These are phyloP conservation scores for Babyrousa celebensis DNA, from an alignment of 2,797 vertebrate genomes.

Conservation along the genomic window DNA sequence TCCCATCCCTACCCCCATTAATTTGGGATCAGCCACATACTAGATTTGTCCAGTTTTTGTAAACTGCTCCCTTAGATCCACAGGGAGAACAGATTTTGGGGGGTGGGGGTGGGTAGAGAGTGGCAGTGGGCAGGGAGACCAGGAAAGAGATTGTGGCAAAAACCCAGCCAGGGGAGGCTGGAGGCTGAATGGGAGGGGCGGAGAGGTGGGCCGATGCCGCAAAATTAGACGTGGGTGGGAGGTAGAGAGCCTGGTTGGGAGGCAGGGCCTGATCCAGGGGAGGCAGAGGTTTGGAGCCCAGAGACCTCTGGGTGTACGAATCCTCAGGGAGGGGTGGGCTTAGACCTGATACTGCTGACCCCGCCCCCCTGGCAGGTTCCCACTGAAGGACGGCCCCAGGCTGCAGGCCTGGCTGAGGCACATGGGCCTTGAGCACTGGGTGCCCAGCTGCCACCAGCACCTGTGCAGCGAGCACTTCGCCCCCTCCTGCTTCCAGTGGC, in stretches of 20 bases:
- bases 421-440: slow-evolving; percentile 92
- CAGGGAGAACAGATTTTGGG: background rate
- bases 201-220: background rate
- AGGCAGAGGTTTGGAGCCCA: background rate
- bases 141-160: background rate
- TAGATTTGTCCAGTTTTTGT: background rate
- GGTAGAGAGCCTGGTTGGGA: background rate
- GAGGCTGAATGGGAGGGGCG: background rate
- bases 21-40: background rate
- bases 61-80: background rate
- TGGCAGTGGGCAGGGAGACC: background rate
- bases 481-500: slow-evolving; percentile 91
- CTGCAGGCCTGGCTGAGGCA: slow-evolving; percentile 92
- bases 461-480: slow-evolving; percentile 93
- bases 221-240: background rate
- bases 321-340: background rate
- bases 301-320: background rate
- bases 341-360: background rate
- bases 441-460: slow-evolving; percentile 92
- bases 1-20: background rate
- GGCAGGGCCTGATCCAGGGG: background rate
- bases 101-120: background rate
- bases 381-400: slow-evolving; percentile 91
- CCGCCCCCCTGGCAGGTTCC: slow-evolving; percentile 89
- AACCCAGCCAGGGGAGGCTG: background rate